phyloP scores from a whole-genome alignment of 2,113 vertebrate species.

The Amia ocellicauda region DNA sequence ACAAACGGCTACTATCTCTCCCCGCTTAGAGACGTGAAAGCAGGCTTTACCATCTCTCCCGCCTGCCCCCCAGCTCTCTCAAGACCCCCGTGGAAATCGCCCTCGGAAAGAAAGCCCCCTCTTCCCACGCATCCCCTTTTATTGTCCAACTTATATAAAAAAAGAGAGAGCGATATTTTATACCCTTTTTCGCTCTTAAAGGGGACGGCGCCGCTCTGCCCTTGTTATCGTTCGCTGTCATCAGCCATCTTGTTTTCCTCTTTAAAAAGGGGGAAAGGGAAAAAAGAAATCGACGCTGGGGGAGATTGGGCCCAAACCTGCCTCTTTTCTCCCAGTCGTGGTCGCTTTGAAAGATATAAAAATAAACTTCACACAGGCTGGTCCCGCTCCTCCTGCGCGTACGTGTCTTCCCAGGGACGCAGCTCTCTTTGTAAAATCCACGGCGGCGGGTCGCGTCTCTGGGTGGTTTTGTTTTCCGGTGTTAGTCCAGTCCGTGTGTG shows the following conservation, averaged over 20 bases:
- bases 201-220: constrained; percentile 63
- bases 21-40: constrained; percentile 14
- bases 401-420: constrained; percentile 22
- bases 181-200: constrained; percentile 59
- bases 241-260: constrained; percentile 60
- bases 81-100: too few species aligned
- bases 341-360: background rate
- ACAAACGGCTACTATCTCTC: too few species aligned
- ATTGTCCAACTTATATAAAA: constrained; percentile 40
- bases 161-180: constrained; percentile 47
- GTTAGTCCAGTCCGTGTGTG: constrained; percentile 50
- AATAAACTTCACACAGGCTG: constrained; percentile 10
- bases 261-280: constrained; percentile 33
- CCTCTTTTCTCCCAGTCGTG: constrained; percentile 44
- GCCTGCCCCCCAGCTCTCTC: constrained; percentile 37
- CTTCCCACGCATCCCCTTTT: too few species aligned
- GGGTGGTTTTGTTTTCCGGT: constrained; percentile 28
- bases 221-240: constrained; percentile 67
- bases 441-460: constrained; percentile 12
- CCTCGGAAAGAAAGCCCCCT: constrained; percentile 11
- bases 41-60: constrained; percentile 43
- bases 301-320: constrained; percentile 55
- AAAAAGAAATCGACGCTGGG: constrained; percentile 53
- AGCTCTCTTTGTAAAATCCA: constrained; percentile 30
- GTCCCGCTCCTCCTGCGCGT: constrained; percentile 29